Percentiles rank a stretch among this genome's conserved stretches.
Conservation (phyloP, 2,797 vertebrate genomes). For the Peromyscus eremicus region DNA sequence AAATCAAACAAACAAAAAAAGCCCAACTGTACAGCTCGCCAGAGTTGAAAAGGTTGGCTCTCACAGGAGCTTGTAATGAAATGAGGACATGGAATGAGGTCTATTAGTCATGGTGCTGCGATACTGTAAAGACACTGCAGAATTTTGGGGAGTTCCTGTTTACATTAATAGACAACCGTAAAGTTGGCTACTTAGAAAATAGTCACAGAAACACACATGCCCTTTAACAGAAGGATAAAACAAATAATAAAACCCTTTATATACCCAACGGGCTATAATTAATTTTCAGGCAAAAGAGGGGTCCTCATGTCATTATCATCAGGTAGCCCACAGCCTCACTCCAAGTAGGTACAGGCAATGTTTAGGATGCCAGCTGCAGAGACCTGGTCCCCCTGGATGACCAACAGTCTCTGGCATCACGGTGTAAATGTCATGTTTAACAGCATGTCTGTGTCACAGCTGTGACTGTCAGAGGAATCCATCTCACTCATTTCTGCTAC, state of each 20-base stretch:
- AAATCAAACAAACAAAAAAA: too few relatives aligned
- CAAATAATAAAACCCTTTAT: background rate
- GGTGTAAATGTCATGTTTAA: fast-evolving
- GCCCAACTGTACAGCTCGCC: background rate
- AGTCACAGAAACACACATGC: background rate
- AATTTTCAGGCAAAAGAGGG: background rate
- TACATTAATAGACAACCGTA: background rate
- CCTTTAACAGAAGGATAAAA: background rate
- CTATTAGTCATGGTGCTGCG: background rate
- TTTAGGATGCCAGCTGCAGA: fast-evolving
- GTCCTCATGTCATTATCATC: background rate
- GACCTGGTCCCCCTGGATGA: background rate
- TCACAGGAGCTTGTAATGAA: background rate
- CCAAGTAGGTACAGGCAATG: background rate
- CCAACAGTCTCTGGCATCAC: fast-evolving
- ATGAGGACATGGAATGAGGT: constrained; percentile 24
- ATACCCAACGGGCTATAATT: background rate
- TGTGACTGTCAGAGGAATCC: background rate
- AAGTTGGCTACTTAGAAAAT: background rate
- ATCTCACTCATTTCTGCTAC: fast-evolving
- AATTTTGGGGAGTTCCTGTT: constrained; percentile 64
- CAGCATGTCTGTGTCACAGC: fast-evolving
- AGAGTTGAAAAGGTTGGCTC: background rate
- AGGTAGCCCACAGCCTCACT: background rate
- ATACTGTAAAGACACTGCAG: constrained; percentile 80